A percentile compares a stretch with the other conserved stretches of the same genome.
Evolutionary conservation across 2,113 vertebrate species (phyloP).

Genomic region (Rhizomys pruinosus): DNA sequence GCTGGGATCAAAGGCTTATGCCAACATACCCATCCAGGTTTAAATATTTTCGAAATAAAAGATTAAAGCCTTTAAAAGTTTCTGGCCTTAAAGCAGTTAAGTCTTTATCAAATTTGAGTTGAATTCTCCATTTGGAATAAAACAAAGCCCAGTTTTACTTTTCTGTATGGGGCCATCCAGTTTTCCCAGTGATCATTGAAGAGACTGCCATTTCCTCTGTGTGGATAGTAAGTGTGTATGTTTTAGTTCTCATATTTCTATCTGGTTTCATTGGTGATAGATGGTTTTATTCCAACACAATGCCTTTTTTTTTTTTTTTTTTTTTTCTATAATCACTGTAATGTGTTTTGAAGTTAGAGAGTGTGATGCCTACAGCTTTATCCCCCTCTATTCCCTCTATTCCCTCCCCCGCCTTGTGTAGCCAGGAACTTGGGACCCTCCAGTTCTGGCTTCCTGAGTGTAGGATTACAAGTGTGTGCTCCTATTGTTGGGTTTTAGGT

Average conservation of each 20-base stretch:
- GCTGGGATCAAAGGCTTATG: no score
- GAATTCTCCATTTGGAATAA: neutral
- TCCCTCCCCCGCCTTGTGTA: neutral
- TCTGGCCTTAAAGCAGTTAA: neutral
- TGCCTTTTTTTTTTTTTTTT: no score
- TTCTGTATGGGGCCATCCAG: neutral
- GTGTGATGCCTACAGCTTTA: neutral
- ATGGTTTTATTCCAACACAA: neutral
- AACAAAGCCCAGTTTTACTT: neutral
- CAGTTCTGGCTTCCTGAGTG: neutral
- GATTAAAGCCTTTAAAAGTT: neutral
- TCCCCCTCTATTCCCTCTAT: neutral
- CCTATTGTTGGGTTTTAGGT: neutral
- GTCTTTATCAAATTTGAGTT: neutral
- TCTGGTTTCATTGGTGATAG: neutral
- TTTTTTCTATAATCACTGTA: neutral
- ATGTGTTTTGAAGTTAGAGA: neutral
- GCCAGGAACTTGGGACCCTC: neutral
- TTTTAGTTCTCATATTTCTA: neutral
- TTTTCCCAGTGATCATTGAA: neutral
- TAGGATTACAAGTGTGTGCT: neutral
- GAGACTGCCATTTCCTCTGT: neutral
- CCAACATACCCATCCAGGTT: neutral
- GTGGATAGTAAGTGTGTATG: neutral
- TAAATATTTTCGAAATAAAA: conserved; percentile 6